Conservation (phyloP, 2,797 vertebrate genomes). For the Manis javanica region DNA sequence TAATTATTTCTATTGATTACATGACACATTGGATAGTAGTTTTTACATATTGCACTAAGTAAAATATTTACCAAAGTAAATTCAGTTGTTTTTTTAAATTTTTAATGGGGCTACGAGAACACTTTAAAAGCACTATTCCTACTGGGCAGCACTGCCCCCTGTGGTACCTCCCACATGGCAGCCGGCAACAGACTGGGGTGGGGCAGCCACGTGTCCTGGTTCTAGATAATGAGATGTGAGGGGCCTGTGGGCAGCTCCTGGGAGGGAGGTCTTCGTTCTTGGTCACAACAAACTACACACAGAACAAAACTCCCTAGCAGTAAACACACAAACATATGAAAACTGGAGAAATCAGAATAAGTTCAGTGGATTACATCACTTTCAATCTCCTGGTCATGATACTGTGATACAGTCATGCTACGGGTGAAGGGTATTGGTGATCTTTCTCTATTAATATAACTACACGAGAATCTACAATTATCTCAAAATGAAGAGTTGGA, state of each 20-base stretch:
- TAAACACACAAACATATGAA: background rate
- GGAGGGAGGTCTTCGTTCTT: background rate
- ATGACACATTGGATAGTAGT: rapidly evolving
- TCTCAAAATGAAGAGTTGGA: background rate
- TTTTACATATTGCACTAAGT: background rate
- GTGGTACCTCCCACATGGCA: no score
- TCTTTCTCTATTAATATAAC: background rate
- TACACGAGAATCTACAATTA: background rate
- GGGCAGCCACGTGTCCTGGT: background rate
- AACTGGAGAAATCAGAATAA: background rate
- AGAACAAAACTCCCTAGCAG: background rate
- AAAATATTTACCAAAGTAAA: background rate
- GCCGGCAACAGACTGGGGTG: background rate
- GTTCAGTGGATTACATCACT: background rate
- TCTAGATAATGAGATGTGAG: background rate
- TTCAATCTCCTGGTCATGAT: background rate
- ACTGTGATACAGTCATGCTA: background rate
- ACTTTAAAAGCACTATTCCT: background rate
- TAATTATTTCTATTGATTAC: background rate
- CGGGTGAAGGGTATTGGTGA: background rate
- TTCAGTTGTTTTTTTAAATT: background rate
- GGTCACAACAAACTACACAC: background rate
- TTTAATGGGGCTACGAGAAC: background rate
- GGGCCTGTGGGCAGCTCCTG: no score
- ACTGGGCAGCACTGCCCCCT: background rate